Conservation (phyloP, 2,888 invertebrate species). For the Apotomis capreana region DNA sequence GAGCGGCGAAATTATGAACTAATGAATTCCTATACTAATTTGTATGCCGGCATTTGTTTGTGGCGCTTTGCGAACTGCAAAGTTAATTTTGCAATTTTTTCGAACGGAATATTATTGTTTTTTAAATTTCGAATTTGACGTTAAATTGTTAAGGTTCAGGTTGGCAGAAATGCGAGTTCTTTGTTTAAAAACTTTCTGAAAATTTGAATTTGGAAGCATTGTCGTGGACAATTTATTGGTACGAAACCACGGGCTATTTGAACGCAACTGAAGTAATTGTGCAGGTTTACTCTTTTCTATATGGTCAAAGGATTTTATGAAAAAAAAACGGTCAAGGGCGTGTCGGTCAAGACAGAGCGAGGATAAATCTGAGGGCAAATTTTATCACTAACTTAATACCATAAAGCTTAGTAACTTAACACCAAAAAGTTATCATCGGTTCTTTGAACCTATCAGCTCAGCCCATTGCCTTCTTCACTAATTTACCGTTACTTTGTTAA, state of each 20-base stretch:
- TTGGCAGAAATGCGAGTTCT: conserved; percentile 9
- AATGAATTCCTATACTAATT: neutral
- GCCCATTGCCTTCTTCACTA: too few species aligned
- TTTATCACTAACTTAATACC: too few species aligned
- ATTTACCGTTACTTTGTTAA: too few species aligned
- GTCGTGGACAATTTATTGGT: conserved; percentile 33
- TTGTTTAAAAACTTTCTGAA: conserved; percentile 31
- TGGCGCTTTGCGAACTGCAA: conserved; percentile 13
- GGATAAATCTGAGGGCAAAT: neutral
- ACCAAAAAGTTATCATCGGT: too few species aligned
- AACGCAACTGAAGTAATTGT: conserved; percentile 16
- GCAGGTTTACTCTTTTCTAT: conserved; percentile 11
- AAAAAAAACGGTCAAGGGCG: neutral
- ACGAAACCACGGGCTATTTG: conserved; percentile 24
- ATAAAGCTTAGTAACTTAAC: too few species aligned
- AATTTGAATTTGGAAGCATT: conserved; percentile 38
- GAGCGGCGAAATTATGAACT: conserved; percentile 23
- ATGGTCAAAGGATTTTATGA: conserved; percentile 1
- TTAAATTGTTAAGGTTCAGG: neutral
- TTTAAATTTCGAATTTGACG: conserved; percentile 10
- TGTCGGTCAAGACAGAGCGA: neutral
- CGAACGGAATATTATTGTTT: neutral
- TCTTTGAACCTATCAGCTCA: too few species aligned
- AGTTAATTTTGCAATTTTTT: conserved; percentile 18
- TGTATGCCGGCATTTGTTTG: neutral